Evolutionary conservation across 2,888 invertebrate species (phyloP).

Genomic region (Xylota segnis): DNA sequence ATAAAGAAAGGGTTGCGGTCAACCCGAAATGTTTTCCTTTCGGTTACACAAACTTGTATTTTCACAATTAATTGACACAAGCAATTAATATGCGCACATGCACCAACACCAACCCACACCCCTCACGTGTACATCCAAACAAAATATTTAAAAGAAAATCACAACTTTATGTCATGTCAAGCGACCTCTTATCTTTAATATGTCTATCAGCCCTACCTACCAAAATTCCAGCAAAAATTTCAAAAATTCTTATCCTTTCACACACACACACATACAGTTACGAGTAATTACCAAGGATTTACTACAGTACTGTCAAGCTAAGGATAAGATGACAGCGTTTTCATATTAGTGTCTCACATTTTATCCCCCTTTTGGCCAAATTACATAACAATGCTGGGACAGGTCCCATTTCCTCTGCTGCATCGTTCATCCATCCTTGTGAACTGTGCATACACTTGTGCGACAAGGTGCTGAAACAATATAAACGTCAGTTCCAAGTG

Average conservation of each 20-base stretch:
- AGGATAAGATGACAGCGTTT: slow-evolving; percentile 53
- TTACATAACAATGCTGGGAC: slow-evolving; percentile 45
- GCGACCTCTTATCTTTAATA: slow-evolving; percentile 5
- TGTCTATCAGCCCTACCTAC: neutral
- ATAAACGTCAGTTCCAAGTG: slow-evolving; percentile 44
- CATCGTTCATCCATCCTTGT: neutral
- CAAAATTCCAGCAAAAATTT: neutral
- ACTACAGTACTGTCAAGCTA: slow-evolving; percentile 2
- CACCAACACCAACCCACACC: no score
- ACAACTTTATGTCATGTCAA: slow-evolving; percentile 17
- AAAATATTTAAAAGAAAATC: neutral
- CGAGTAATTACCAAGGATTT: slow-evolving; percentile 23
- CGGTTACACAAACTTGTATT: no score
- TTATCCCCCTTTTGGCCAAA: slow-evolving; percentile 3
- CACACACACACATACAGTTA: neutral
- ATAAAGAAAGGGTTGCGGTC: no score
- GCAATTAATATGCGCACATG: no score
- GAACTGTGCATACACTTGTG: slow-evolving; percentile 1
- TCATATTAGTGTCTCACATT: slow-evolving; percentile 41
- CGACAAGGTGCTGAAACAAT: slow-evolving; percentile 56
- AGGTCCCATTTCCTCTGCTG: slow-evolving; percentile 2
- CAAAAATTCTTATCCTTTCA: slow-evolving; percentile 1
- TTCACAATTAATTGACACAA: no score
- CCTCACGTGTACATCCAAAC: neutral
- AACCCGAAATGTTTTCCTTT: no score